phyloP scores from a whole-genome alignment of 2,797 vertebrate species.

The Galago senegalensis region DNA sequence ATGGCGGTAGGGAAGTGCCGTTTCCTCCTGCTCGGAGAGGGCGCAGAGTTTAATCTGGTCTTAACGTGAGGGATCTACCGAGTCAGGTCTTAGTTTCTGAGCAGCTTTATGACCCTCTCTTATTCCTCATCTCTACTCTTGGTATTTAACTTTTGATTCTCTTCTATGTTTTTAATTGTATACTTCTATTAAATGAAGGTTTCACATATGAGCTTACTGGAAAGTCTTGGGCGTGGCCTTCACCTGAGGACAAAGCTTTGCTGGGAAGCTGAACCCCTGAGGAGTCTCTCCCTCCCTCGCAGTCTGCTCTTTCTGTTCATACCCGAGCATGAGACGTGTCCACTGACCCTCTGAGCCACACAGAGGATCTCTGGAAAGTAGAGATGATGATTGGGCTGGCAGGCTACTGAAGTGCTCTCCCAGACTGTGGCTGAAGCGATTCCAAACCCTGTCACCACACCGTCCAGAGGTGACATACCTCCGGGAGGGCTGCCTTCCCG shows the following conservation, averaged over 20 bases:
- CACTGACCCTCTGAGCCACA: constrained; percentile 59
- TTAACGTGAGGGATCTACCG: not conserved
- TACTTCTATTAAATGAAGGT: constrained; percentile 58
- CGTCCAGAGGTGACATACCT: not conserved
- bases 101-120: not conserved
- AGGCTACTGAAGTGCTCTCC: not conserved
- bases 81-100: not conserved
- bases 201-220: constrained; percentile 62
- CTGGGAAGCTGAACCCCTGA: constrained; percentile 54
- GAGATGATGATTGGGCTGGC: constrained; percentile 29
- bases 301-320: constrained; percentile 66
- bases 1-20: not conserved
- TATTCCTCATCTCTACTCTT: constrained; percentile 26
- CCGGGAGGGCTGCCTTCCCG: not conserved
- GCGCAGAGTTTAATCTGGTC: not conserved
- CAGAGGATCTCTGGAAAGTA: constrained; percentile 67
- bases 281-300: constrained; percentile 11
- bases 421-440: not conserved
- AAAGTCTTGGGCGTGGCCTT: constrained; percentile 72
- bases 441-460: not conserved
- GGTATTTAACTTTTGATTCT: constrained; percentile 58
- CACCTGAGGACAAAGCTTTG: constrained; percentile 63
- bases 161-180: constrained; percentile 13
- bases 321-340: constrained; percentile 56
- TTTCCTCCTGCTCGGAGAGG: not conserved